Evolutionary conservation across 2,113 vertebrate genomes (phyloP).

Genomic region (Kryptolebias marmoratus): DNA sequence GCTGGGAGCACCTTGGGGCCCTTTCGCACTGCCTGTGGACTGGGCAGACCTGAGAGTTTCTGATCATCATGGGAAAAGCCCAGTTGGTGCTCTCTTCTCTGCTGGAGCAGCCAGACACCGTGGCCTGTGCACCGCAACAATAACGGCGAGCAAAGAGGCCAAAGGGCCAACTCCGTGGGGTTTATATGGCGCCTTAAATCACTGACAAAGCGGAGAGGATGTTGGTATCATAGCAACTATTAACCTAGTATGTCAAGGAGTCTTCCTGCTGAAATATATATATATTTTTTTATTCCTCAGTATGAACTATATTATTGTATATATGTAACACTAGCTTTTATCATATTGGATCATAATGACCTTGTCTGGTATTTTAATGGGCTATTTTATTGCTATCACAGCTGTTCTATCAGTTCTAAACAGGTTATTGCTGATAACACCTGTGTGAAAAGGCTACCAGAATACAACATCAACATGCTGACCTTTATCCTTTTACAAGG

Average conservation of each 20-base stretch:
- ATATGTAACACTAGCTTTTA: neutral
- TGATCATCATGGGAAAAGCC: conserved; percentile 75
- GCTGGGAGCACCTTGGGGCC: conserved; percentile 53
- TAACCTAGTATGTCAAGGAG: conserved; percentile 46
- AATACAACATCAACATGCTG: conserved; percentile 62
- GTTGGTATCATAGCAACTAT: conserved; percentile 79
- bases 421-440: conserved; percentile 49
- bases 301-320: conserved; percentile 21
- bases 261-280: conserved; percentile 1
- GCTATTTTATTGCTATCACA: conserved; percentile 38
- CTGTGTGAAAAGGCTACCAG: conserved; percentile 41
- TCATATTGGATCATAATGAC: conserved; percentile 23
- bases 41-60: conserved; percentile 50
- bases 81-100: conserved; percentile 65
- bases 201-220: conserved; percentile 74
- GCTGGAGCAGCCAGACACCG: conserved; percentile 69
- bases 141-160: conserved; percentile 55
- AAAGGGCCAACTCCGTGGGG: conserved; percentile 61
- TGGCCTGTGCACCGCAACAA: conserved; percentile 67
- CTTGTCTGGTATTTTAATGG: conserved; percentile 42
- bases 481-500: conserved; percentile 56
- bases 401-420: conserved; percentile 52
- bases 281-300: conserved; percentile 2
- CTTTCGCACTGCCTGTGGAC: conserved; percentile 65
- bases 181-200: conserved; percentile 68